Percentiles rank a stretch among this genome's conserved stretches.
Evolutionary conservation across 2,888 invertebrate species (phyloP).

Genomic region (Lapara coniferarum): DNA sequence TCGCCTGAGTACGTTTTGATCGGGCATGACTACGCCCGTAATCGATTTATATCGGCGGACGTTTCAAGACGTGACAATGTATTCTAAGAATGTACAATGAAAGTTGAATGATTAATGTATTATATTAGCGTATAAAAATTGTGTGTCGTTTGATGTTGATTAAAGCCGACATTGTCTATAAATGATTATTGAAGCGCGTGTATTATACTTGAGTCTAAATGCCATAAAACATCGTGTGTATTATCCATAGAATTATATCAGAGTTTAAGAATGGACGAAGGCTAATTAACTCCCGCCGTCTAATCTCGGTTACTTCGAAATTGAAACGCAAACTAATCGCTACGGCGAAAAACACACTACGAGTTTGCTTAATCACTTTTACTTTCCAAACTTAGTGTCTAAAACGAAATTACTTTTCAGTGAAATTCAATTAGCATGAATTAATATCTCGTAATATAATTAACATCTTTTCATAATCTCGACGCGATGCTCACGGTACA

Average conservation of each 20-base stretch:
- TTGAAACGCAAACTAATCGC: too few species aligned
- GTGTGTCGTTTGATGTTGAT: background rate
- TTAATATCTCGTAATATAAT: background rate
- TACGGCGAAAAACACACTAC: too few species aligned
- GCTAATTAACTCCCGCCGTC: too few species aligned
- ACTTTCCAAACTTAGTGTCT: background rate
- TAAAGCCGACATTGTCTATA: background rate
- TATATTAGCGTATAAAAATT: background rate
- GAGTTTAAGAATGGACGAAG: too few species aligned
- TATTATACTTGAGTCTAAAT: too few species aligned
- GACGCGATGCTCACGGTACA: background rate
- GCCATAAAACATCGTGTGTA: too few species aligned
- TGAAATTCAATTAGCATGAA: conserved; percentile 6
- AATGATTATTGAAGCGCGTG: too few species aligned
- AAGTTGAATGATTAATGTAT: background rate
- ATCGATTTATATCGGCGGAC: conserved; percentile 17
- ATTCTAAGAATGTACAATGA: too few species aligned
- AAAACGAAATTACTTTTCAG: background rate
- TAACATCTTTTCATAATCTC: background rate
- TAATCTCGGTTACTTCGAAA: too few species aligned
- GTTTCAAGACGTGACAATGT: background rate
- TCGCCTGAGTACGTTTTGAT: conserved; percentile 8
- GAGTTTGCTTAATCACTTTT: background rate
- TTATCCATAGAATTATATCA: too few species aligned
- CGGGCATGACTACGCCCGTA: conserved; percentile 32